Evolutionary conservation across 2,888 invertebrate species (phyloP).

Genomic region (Rhopalosiphum nymphaeae): DNA sequence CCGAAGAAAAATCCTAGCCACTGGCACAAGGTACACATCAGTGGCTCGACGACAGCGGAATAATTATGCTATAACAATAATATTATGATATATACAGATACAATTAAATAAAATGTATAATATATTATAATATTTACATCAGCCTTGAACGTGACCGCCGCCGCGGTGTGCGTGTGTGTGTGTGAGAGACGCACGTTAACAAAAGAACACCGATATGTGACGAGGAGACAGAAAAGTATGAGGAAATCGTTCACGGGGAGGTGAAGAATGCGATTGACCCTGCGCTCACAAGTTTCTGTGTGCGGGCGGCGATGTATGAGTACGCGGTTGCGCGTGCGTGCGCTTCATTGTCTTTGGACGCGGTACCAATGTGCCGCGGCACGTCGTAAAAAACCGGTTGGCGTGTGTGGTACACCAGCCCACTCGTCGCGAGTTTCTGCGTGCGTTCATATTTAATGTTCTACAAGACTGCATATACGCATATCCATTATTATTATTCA

Average conservation of each 20-base stretch:
- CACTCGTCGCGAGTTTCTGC: background rate
- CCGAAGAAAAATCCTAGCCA: too few species aligned
- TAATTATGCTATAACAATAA: background rate
- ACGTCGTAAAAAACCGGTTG: constrained; percentile 57
- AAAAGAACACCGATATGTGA: constrained; percentile 39
- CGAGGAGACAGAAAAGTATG: constrained; percentile 24
- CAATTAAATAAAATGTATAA: background rate
- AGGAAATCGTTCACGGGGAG: constrained; percentile 45
- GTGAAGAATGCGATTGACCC: constrained; percentile 62
- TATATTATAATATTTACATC: background rate
- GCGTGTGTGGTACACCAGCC: background rate
- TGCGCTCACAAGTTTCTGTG: background rate
- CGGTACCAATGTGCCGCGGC: constrained; percentile 33
- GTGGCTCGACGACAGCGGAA: background rate
- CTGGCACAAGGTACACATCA: background rate
- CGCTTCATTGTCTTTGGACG: constrained; percentile 56
- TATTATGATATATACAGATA: background rate
- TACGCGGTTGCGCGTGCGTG: background rate
- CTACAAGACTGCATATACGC: background rate
- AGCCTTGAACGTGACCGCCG: background rate
- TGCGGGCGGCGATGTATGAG: background rate
- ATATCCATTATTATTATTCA: background rate
- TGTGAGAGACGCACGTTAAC: background rate
- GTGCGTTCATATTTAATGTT: background rate
- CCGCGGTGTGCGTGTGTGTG: background rate